Percentiles rank a stretch among this genome's conserved stretches.
These are phyloP conservation scores for Phaetusa simplex DNA, from an alignment of 2,113 vertebrate genomes.

Conservation along the genomic window DNA sequence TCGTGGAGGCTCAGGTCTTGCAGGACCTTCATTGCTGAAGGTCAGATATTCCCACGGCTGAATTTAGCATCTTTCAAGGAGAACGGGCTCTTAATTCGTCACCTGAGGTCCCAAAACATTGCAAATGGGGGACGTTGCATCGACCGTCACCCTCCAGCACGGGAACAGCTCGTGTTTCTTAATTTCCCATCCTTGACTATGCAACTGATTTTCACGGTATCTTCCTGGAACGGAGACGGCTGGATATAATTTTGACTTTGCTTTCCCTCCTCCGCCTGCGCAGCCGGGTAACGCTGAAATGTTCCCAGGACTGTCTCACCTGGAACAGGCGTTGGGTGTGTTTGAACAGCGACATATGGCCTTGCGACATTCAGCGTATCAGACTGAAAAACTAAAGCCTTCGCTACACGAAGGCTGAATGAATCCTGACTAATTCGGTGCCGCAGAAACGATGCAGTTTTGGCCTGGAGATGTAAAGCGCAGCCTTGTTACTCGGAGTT, in stretches of 20 bases:
- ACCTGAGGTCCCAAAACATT: not conserved
- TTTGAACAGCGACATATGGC: not conserved
- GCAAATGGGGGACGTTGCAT: accelerated
- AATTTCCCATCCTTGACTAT: not conserved
- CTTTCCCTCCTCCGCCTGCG: not conserved
- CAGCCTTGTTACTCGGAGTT: not conserved
- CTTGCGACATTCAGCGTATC: not conserved
- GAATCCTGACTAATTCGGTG: not conserved
- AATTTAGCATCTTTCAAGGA: not conserved
- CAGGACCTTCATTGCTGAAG: not conserved
- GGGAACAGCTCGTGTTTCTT: not conserved
- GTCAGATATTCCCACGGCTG: not conserved
- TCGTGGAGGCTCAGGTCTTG: not conserved
- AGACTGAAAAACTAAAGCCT: not conserved
- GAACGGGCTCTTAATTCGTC: not conserved
- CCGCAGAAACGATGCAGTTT: not conserved
- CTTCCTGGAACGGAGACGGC: not conserved
- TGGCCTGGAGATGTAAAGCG: not conserved
- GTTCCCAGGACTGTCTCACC: not conserved
- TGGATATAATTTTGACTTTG: not conserved
- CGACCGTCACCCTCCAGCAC: accelerated
- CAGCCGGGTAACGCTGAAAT: not conserved
- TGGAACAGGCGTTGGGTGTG: accelerated
- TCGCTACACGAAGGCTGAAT: not conserved
- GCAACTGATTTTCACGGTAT: not conserved